Percentiles rank a stretch among this genome's conserved stretches.
Conservation (phyloP, 2,797 vertebrate genomes). For the Enteromius fasciolatus region DNA sequence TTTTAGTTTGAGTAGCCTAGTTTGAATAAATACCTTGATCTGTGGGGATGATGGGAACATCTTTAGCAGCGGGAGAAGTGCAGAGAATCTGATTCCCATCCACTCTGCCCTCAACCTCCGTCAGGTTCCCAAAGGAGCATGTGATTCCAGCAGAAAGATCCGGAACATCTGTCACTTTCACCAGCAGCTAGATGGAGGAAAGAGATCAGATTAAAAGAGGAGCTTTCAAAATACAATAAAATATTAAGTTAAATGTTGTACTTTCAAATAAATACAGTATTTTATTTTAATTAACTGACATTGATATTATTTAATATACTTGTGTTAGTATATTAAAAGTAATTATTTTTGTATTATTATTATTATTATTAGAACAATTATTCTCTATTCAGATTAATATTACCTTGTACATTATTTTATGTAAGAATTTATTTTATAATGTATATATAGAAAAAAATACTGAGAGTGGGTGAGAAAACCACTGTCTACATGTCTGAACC, state of each 20-base stretch:
- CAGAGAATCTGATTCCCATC: slow-evolving; percentile 90
- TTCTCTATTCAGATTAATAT: not conserved
- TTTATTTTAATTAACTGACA: not conserved
- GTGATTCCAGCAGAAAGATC: slow-evolving; percentile 89
- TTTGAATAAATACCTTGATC: slow-evolving; percentile 84
- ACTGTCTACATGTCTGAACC: not conserved
- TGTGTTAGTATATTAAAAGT: not conserved
- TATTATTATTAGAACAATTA: not conserved
- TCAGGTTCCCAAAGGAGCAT: slow-evolving; percentile 95
- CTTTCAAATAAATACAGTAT: not conserved
- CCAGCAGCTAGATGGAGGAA: slow-evolving; percentile 82
- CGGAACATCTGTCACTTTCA: slow-evolving; percentile 90
- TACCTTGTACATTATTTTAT: not conserved
- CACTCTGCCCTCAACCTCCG: slow-evolving; percentile 90
- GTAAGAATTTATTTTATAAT: not conserved
- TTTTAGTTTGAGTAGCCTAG: not conserved
- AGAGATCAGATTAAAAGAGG: not conserved
- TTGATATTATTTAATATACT: not conserved
- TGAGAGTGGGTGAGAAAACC: not conserved
- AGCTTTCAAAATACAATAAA: not conserved
- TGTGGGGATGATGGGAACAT: slow-evolving; percentile 90
- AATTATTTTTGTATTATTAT: not conserved
- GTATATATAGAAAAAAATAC: not conserved
- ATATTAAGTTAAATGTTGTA: not conserved
- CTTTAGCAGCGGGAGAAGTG: slow-evolving; percentile 88